A percentile compares a stretch with the other conserved stretches of the same genome.
Conservation (phyloP, 2,113 vertebrate genomes). For the Sturnus vulgaris region DNA sequence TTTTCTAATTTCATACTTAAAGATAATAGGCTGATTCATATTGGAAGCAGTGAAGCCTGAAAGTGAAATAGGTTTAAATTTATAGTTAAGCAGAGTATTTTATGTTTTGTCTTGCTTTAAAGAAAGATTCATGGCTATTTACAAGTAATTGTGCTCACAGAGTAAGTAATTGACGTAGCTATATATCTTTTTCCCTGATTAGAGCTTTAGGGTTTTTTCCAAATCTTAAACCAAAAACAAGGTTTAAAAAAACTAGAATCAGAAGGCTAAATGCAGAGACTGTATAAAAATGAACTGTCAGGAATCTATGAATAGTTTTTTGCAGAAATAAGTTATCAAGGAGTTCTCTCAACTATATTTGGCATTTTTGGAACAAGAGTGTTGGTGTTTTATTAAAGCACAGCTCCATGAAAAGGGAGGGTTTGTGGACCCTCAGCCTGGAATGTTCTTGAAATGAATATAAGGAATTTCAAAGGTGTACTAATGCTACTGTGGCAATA, state of each 20-base stretch:
- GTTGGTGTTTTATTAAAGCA: conserved; percentile 67
- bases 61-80: conserved; percentile 69
- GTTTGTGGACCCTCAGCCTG: conserved; percentile 26
- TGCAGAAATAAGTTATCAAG: conserved; percentile 72
- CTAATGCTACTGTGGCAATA: conserved; percentile 10
- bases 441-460: conserved; percentile 57
- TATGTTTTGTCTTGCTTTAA: conserved; percentile 61
- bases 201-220: conserved; percentile 20
- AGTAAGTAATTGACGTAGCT: conserved; percentile 20
- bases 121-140: conserved; percentile 65
- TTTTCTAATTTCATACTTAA: conserved; percentile 58
- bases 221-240: conserved; percentile 27
- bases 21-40: conserved; percentile 64
- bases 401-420: conserved; percentile 24
- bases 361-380: conserved; percentile 75
- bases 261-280: conserved; percentile 49
- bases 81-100: conserved; percentile 49
- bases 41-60: conserved; percentile 45
- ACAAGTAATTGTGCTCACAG: conserved; percentile 48
- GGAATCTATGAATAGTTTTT: conserved; percentile 76
- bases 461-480: conserved; percentile 9
- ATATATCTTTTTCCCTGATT: conserved; percentile 20
- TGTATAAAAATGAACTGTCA: conserved; percentile 71
- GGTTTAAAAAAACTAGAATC: background rate
- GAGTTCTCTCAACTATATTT: conserved; percentile 71